A percentile compares a stretch with the other conserved stretches of the same genome.
phyloP scores from a whole-genome alignment of 2,113 vertebrate species.

The Ranitomeya imitator region DNA sequence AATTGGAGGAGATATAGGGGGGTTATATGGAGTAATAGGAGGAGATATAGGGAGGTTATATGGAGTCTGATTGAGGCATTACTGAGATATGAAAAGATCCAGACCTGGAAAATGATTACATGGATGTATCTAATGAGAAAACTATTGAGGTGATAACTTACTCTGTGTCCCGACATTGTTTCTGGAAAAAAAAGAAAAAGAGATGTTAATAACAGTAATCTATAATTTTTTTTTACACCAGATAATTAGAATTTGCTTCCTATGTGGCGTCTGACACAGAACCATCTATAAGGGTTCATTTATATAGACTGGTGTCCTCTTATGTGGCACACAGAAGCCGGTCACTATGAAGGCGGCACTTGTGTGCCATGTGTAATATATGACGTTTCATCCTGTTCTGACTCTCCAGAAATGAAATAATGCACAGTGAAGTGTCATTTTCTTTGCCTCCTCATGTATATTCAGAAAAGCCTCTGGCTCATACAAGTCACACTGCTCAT shows the following conservation, averaged over 20 bases:
- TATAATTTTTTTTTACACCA: neutral
- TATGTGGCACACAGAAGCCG: neutral
- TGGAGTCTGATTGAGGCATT: too few species aligned
- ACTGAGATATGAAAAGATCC: too few species aligned
- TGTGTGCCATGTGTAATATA: neutral
- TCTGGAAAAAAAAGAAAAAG: constrained; percentile 20
- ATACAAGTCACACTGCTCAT: neutral
- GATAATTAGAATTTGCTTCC: neutral
- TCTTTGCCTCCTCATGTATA: neutral
- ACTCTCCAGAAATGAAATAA: neutral
- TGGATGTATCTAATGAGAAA: neutral
- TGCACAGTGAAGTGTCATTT: neutral
- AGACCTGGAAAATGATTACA: too few species aligned
- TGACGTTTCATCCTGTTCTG: neutral
- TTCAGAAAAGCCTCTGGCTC: neutral
- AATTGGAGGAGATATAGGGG: neutral
- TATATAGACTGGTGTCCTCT: too few species aligned
- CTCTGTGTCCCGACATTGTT: constrained; percentile 49
- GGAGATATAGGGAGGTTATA: neutral
- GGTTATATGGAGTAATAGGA: neutral
- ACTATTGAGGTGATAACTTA: neutral
- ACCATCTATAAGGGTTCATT: too few species aligned
- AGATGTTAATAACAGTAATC: too few species aligned
- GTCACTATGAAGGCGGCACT: neutral
- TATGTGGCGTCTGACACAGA: too few species aligned